phyloP scores from a whole-genome alignment of 1,140 invertebrate genomes.

The Zaprionus capensis region DNA sequence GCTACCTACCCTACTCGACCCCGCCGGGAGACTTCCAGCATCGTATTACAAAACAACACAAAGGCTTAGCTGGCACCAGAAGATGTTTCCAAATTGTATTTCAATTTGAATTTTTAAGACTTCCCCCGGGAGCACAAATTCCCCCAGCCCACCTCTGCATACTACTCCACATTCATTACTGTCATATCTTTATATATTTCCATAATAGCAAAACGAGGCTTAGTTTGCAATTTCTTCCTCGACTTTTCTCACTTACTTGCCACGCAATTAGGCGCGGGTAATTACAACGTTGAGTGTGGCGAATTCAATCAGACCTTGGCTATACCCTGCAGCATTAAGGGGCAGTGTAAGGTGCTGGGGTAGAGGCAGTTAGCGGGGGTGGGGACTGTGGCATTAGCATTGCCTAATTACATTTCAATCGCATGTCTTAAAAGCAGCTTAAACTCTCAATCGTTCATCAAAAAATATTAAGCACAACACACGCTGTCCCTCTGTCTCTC shows the following conservation, averaged over 20 bases:
- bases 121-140: not conserved
- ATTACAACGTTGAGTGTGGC: not conserved
- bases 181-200: not conserved
- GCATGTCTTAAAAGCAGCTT: slow-evolving; percentile 66
- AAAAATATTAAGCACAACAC: slow-evolving; percentile 32
- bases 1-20: too few species aligned
- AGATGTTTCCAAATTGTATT: not conserved
- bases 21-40: slow-evolving; percentile 2
- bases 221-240: slow-evolving; percentile 25
- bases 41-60: not conserved
- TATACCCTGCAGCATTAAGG: not conserved
- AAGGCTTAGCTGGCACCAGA: not conserved
- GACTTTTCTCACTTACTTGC: not conserved
- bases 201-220: slow-evolving; percentile 34
- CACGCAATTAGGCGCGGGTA: not conserved
- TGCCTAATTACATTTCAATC: slow-evolving; percentile 80
- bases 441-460: slow-evolving; percentile 54
- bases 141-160: not conserved
- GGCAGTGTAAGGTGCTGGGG: not conserved
- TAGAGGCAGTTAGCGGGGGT: slow-evolving; percentile 7
- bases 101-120: slow-evolving; percentile 7
- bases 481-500: not conserved
- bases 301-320: not conserved
- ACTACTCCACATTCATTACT: not conserved
- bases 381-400: slow-evolving; percentile 63